A percentile compares a stretch with the other conserved stretches of the same genome.
These are phyloP conservation scores for Taphrorychus bicolor DNA, from an alignment of 2,888 invertebrate species.

Conservation along the genomic window DNA sequence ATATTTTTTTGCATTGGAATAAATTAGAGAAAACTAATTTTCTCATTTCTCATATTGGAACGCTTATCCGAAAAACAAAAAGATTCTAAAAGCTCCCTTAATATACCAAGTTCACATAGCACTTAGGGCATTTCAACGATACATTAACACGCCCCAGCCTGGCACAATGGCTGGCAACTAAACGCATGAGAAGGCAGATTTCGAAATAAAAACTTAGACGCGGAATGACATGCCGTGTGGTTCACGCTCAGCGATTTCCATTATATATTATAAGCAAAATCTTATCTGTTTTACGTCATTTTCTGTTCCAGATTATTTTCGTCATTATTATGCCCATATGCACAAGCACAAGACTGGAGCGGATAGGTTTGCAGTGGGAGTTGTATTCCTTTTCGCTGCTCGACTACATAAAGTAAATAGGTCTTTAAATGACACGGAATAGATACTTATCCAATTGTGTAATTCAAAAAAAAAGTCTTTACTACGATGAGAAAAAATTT, in stretches of 20 bases:
- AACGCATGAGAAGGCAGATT: constrained; percentile 54
- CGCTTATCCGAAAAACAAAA: constrained; percentile 21
- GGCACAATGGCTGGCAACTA: constrained; percentile 47
- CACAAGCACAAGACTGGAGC: no score
- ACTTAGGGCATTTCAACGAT: constrained; percentile 21
- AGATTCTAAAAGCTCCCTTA: constrained; percentile 24
- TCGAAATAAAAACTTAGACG: constrained; percentile 53
- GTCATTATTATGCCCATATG: not conserved
- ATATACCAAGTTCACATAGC: constrained; percentile 26
- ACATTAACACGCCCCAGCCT: constrained; percentile 25
- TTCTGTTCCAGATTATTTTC: not conserved
- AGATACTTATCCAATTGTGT: no score
- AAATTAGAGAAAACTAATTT: no score
- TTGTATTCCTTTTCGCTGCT: no score
- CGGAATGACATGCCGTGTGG: constrained; percentile 55
- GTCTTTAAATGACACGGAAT: no score
- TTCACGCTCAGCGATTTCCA: constrained; percentile 55
- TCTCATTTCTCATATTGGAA: no score
- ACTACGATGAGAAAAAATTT: not conserved
- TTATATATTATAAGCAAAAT: constrained; percentile 46
- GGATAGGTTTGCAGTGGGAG: no score
- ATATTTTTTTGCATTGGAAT: not conserved
- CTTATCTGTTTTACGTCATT: constrained; percentile 1
- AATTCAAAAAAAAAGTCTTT: no score
- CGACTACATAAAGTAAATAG: no score